phyloP scores from a whole-genome alignment of 2,888 invertebrate genomes.

The Heterodera filipjevi region DNA sequence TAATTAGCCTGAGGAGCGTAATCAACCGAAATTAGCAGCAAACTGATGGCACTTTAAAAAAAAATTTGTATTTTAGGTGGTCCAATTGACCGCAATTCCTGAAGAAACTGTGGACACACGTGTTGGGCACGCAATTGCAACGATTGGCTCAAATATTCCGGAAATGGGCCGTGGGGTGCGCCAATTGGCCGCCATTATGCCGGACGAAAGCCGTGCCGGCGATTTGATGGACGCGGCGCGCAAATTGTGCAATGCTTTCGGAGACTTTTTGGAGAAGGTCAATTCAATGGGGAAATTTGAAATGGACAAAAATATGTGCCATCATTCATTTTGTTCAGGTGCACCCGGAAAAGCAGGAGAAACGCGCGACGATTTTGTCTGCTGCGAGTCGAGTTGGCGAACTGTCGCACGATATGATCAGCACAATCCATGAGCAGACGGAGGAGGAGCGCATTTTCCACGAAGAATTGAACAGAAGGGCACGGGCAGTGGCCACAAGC shows the following conservation, averaged over 20 bases:
- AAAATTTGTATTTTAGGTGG: slow-evolving; percentile 72
- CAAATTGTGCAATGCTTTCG: slow-evolving; percentile 85
- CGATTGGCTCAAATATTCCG: slow-evolving; percentile 92
- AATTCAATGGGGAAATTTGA: not conserved
- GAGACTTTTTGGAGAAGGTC: slow-evolving; percentile 87
- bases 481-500: slow-evolving; percentile 95
- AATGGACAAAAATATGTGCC: not conserved
- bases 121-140: slow-evolving; percentile 93
- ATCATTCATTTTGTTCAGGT: slow-evolving; percentile 8
- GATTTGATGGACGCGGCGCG: slow-evolving; percentile 87
- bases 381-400: slow-evolving; percentile 96
- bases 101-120: slow-evolving; percentile 84
- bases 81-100: slow-evolving; percentile 79
- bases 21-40: no score
- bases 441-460: slow-evolving; percentile 70
- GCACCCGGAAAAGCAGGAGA: slow-evolving; percentile 86
- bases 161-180: slow-evolving; percentile 89
- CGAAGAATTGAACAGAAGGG: slow-evolving; percentile 87
- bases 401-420: slow-evolving; percentile 85
- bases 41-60: no score
- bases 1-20: not conserved
- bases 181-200: slow-evolving; percentile 92
- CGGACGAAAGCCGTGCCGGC: slow-evolving; percentile 79
- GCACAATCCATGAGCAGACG: slow-evolving; percentile 85
- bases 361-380: slow-evolving; percentile 86